Evolutionary conservation across 2,888 invertebrate genomes (phyloP).

Genomic region (Chloroclystis v-ata): DNA sequence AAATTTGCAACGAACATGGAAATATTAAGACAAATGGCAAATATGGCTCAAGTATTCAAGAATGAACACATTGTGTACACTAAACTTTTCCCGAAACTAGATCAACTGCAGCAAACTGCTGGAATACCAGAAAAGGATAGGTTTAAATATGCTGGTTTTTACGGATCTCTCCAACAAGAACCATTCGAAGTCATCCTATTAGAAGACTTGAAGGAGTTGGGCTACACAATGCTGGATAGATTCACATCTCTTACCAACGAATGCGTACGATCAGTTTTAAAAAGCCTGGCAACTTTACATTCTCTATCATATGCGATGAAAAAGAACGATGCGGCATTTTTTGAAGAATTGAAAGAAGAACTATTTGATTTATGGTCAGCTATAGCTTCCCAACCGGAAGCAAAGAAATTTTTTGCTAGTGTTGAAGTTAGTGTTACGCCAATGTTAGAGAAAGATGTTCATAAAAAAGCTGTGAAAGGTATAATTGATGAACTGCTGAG

Average conservation of each 20-base stretch:
- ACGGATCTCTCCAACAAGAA: conserved; percentile 33
- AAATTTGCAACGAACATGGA: conserved; percentile 37
- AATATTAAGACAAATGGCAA: conserved; percentile 20
- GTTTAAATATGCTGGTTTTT: conserved; percentile 37
- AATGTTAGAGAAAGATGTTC: conserved; percentile 22
- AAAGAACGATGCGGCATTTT: conserved; percentile 32
- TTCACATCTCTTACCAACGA: conserved; percentile 32
- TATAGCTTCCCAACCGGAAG: conserved; percentile 3
- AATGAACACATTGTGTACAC: conserved; percentile 43
- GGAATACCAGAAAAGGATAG: conserved; percentile 33
- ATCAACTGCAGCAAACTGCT: conserved; percentile 31
- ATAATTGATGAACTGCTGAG: conserved; percentile 6
- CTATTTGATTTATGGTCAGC: conserved; percentile 24
- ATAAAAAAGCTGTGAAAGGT: conserved; percentile 20
- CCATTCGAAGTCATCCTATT: conserved; percentile 43
- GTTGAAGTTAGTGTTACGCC: conserved; percentile 11
- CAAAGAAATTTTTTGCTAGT: conserved; percentile 8
- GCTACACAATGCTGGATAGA: conserved; percentile 35
- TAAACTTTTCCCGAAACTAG: conserved; percentile 36
- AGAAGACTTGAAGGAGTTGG: conserved; percentile 38
- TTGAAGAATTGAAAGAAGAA: conserved; percentile 20
- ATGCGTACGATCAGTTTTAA: conserved; percentile 33
- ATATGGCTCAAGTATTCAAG: conserved; percentile 27
- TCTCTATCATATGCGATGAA: conserved; percentile 39
- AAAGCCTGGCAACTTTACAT: conserved; percentile 39